These are phyloP conservation scores for Cisticola juncidis DNA, from an alignment of 2,113 vertebrate genomes.

Conservation along the genomic window DNA sequence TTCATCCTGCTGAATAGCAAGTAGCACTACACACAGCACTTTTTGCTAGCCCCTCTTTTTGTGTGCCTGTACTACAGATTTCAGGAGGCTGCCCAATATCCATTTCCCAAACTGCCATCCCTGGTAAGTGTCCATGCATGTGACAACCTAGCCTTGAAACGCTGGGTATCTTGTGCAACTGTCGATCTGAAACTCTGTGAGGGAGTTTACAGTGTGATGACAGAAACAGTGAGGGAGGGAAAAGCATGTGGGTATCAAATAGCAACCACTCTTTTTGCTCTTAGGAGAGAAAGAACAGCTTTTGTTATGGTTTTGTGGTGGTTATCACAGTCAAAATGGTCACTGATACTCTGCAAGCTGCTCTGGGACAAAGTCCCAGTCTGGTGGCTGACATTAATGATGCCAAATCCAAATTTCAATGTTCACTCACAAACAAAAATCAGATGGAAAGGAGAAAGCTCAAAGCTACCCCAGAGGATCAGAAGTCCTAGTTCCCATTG, in stretches of 20 bases:
- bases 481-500: neutral
- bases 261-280: neutral
- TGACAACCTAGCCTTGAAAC: neutral
- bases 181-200: neutral
- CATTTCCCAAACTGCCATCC: neutral
- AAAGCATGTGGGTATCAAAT: neutral
- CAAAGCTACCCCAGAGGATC: neutral
- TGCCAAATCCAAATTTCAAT: neutral
- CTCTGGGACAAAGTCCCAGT: neutral
- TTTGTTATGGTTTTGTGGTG: neutral
- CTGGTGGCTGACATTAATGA: neutral
- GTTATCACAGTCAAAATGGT: neutral
- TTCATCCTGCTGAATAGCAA: neutral
- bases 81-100: neutral
- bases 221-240: constrained; percentile 7
- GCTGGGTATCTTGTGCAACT: neutral
- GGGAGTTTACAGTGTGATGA: neutral
- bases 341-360: neutral
- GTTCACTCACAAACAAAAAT: neutral
- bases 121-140: neutral
- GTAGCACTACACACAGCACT: neutral
- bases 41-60: neutral
- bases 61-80: neutral
- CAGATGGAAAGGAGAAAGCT: neutral
- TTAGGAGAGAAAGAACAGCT: neutral